Percentiles rank a stretch among this genome's conserved stretches.
Conservation (phyloP, 2,888 invertebrate genomes). For the Volucella inanis region DNA sequence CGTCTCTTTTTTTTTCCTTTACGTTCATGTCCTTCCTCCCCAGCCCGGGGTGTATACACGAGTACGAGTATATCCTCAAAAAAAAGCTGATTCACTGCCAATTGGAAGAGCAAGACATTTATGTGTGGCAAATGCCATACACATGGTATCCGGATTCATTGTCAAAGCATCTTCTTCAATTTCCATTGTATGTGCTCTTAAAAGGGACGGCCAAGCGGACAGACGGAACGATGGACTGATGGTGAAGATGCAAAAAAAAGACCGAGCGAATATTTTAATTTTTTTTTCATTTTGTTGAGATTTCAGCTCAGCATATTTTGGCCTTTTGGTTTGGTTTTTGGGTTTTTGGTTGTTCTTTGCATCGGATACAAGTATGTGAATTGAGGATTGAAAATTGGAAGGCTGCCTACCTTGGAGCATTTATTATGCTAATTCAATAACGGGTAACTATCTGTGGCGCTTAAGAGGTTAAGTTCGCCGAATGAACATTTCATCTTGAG, state of each 20-base stretch:
- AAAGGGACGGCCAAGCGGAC: conserved; percentile 34
- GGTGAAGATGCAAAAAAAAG: conserved; percentile 48
- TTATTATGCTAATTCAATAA: conserved; percentile 75
- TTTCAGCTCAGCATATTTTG: conserved; percentile 54
- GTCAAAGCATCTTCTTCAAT: conserved; percentile 68
- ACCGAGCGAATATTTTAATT: conserved; percentile 68
- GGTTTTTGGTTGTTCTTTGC: conserved; percentile 1
- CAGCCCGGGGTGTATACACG: not conserved
- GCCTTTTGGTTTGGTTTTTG: conserved; percentile 24
- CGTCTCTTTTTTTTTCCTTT: conserved; percentile 31
- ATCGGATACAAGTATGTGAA: conserved; percentile 55
- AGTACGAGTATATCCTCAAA: conserved; percentile 4
- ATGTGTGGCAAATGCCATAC: conserved; percentile 51
- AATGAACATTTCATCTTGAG: conserved; percentile 69
- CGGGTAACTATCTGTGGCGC: conserved; percentile 74
- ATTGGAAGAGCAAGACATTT: conserved; percentile 68
- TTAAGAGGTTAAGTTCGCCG: conserved; percentile 74
- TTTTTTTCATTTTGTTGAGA: conserved; percentile 19
- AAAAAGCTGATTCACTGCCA: conserved; percentile 69
- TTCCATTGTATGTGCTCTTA: conserved; percentile 50
- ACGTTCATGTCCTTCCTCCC: conserved; percentile 21
- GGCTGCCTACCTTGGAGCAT: conserved; percentile 72
- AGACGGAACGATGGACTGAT: conserved; percentile 3
- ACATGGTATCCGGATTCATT: conserved; percentile 59
- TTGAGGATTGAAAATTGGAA: conserved; percentile 66